phyloP scores from a whole-genome alignment of 2,888 invertebrate genomes.

The Ormyrus pomaceus region DNA sequence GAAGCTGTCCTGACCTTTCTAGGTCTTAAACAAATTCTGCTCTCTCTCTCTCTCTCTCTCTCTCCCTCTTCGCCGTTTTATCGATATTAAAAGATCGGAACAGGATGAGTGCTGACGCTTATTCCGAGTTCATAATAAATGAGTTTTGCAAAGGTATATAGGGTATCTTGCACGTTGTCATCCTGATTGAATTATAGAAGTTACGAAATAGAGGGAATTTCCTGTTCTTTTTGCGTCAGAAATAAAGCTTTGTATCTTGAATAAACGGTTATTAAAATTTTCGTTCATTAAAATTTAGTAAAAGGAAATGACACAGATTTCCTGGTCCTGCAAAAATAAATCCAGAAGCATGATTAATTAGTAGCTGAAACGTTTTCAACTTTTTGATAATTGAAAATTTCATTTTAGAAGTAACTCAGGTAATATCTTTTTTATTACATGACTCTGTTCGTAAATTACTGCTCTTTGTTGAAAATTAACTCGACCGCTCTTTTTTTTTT shows the following conservation, averaged over 20 bases:
- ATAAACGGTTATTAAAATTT: background rate
- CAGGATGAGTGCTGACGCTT: background rate
- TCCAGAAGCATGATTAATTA: too few relatives aligned
- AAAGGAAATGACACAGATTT: constrained; percentile 14
- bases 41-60: background rate
- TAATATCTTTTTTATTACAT: too few relatives aligned
- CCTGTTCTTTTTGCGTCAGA: background rate
- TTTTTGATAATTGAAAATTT: too few relatives aligned
- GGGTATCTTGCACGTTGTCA: background rate
- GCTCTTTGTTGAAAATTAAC: too few relatives aligned
- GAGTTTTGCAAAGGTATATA: background rate
- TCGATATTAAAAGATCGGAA: too few relatives aligned
- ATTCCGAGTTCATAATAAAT: constrained; percentile 21
- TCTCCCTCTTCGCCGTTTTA: constrained; percentile 32
- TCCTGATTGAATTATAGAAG: constrained; percentile 10
- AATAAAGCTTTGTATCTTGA: constrained; percentile 16
- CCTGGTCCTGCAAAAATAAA: background rate
- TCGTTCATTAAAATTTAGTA: constrained; percentile 15
- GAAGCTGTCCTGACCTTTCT: background rate
- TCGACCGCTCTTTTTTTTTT: too few relatives aligned
- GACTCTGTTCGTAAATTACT: too few relatives aligned
- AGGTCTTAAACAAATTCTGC: too few relatives aligned
- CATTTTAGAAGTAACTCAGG: too few relatives aligned
- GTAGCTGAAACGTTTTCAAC: too few relatives aligned
- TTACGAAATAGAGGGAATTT: background rate